phyloP scores from a whole-genome alignment of 2,888 invertebrate genomes.

The Hetaerina titia region DNA sequence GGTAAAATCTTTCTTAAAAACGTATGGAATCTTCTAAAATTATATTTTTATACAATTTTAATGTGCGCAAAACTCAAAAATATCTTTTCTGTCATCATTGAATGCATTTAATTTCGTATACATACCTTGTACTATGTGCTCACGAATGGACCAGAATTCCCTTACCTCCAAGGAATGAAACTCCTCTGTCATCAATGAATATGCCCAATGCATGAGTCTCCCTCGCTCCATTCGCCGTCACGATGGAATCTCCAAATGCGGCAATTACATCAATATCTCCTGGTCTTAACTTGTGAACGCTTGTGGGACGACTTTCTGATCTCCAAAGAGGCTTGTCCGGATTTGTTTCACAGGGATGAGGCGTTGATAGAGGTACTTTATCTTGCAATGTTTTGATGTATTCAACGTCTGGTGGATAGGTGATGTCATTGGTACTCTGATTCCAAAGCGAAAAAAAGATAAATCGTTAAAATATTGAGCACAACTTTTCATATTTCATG shows the following conservation, averaged over 20 bases:
- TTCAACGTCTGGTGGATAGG: constrained; percentile 13
- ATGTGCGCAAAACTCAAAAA: background rate
- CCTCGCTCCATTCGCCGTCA: constrained; percentile 84
- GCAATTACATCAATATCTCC: constrained; percentile 86
- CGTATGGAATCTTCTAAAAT: background rate
- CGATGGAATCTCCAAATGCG: constrained; percentile 86
- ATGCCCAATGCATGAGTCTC: constrained; percentile 87
- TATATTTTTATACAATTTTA: background rate
- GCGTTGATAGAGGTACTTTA: constrained; percentile 67
- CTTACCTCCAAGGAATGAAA: constrained; percentile 83
- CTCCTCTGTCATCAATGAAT: constrained; percentile 86
- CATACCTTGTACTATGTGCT: constrained; percentile 59
- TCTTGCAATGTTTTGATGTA: constrained; percentile 64
- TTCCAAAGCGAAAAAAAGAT: background rate
- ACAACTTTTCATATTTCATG: no score
- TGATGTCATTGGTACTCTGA: background rate
- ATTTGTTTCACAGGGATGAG: constrained; percentile 69
- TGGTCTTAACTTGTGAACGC: constrained; percentile 84
- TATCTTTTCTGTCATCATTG: constrained; percentile 52
- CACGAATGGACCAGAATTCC: background rate
- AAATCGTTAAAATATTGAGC: no score
- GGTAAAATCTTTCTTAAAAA: no score
- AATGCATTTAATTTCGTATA: constrained; percentile 68
- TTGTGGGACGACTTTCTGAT: constrained; percentile 78
- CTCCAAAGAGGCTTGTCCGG: background rate